These are phyloP conservation scores for Volucella zonaria DNA, from an alignment of 2,888 invertebrate genomes.

Conservation along the genomic window DNA sequence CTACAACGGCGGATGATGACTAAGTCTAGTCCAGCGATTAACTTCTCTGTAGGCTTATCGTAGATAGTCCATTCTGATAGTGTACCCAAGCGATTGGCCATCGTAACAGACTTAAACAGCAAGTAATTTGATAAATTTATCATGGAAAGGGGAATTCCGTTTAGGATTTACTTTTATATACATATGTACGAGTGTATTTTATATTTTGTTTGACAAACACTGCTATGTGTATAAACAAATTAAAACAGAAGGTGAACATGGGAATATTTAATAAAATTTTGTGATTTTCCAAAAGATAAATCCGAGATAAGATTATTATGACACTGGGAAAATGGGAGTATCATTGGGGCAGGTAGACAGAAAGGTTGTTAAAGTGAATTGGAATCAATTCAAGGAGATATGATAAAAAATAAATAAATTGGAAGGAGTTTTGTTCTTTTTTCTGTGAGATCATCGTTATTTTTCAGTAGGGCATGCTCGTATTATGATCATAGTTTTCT, in stretches of 20 bases:
- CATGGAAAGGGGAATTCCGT: slow-evolving; percentile 50
- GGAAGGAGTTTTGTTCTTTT: no score
- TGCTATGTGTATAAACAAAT: slow-evolving; percentile 36
- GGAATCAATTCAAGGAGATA: no score
- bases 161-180: not conserved
- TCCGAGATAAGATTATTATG: slow-evolving; percentile 33
- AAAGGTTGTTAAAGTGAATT: no score
- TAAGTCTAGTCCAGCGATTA: no score
- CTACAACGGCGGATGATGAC: no score
- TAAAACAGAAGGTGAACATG: slow-evolving; percentile 43
- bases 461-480: no score
- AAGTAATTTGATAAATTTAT: slow-evolving; percentile 40
- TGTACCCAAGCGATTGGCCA: slow-evolving; percentile 17
- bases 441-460: no score
- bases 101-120: slow-evolving; percentile 44
- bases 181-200: no score
- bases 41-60: slow-evolving; percentile 21
- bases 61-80: slow-evolving; percentile 26
- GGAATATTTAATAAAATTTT: slow-evolving; percentile 52
- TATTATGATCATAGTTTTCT: no score
- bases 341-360: not conserved
- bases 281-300: slow-evolving; percentile 54
- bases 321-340: not conserved
- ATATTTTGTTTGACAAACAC: slow-evolving; percentile 13
- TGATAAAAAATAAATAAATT: no score